Base-by-base conservation (phyloP, 2,888 invertebrate genomes). In the Nomada goodeniana region DNA sequence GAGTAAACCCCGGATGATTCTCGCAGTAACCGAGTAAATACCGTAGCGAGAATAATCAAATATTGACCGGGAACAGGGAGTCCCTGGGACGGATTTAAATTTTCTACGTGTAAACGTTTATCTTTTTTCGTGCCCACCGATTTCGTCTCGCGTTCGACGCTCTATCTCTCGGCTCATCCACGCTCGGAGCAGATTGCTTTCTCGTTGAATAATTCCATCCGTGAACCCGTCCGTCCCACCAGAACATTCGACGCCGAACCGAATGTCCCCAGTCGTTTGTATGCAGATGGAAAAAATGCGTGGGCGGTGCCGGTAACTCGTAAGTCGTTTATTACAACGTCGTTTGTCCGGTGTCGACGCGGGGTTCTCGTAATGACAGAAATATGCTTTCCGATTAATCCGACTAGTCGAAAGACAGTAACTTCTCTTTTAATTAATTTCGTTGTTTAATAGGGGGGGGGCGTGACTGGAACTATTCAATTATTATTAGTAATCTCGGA, bases 111-210 rank as follows among this genome's bases (percentile, higher is more conserved):
- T 23, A 61, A 71, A 61, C 18, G 36, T 36, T 11, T 63, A 71
- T 63, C 63, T 26, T 53, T n/a, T 18, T 10, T 13, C 26, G 59
- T 71, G 60, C 60, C 50, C 20, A 11, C 0, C n/a, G 29, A 44
- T 53, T 7, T 20, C 20, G 20, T 44, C 42, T 18, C n/a, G 44
- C 55, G 11, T 11, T 20, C 23, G 23, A 26, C 11, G 10, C 26
- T 61, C n/a, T 61, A 71, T 71, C 71, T 42, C 18, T 20, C 13
- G 29, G 29, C 60, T 61, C 52, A 44, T 71, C 53, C 26, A 18
- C 44, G 23, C 29, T 13, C n/a, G 10, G 20, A 61, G 71, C 75
- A 71, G 44, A 72, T 72, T 72, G 61, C 75, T 53, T 72, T 61
- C 18, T 20, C 72, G 29, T 44, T 20, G 29, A 47, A 55, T 26